Conservation (phyloP, 2,888 invertebrate genomes). For the Pseudococcus longispinus region DNA sequence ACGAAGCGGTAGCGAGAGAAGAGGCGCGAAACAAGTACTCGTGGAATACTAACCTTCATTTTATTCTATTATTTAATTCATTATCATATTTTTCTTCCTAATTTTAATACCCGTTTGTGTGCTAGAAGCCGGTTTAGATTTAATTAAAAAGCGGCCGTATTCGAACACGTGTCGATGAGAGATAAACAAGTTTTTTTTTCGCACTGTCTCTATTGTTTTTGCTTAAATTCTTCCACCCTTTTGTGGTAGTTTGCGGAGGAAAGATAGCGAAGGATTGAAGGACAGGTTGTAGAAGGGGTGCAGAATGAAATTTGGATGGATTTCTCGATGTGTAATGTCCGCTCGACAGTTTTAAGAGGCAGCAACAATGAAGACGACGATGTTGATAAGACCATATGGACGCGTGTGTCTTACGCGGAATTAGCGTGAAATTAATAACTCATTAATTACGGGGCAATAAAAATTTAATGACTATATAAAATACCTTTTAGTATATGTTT, state of each 20-base stretch:
- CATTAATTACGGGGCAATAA: slow-evolving; percentile 33
- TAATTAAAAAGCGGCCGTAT: slow-evolving; percentile 52
- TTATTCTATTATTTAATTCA: slow-evolving; percentile 54
- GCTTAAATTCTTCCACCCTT: background rate
- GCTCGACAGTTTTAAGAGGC: too few species aligned
- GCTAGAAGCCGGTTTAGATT: slow-evolving; percentile 50
- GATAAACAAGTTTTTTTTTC: slow-evolving; percentile 52
- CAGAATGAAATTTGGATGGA: too few species aligned
- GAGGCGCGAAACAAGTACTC: slow-evolving; percentile 30
- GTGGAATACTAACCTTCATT: slow-evolving; percentile 54
- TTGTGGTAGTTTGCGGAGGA: background rate
- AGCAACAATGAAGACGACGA: background rate
- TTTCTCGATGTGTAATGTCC: too few species aligned
- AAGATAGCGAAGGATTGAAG: background rate
- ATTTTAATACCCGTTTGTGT: slow-evolving; percentile 40
- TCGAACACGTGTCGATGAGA: slow-evolving; percentile 53
- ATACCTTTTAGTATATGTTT: background rate
- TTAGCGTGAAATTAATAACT: slow-evolving; percentile 38
- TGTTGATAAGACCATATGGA: background rate
- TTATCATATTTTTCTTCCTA: slow-evolving; percentile 55
- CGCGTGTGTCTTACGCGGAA: background rate
- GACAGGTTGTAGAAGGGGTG: background rate
- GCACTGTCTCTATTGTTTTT: background rate
- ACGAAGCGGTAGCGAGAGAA: background rate
- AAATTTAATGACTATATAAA: slow-evolving; percentile 44